Evolutionary conservation across 1,140 invertebrate species (phyloP).

Genomic region (Lithobius niger): DNA sequence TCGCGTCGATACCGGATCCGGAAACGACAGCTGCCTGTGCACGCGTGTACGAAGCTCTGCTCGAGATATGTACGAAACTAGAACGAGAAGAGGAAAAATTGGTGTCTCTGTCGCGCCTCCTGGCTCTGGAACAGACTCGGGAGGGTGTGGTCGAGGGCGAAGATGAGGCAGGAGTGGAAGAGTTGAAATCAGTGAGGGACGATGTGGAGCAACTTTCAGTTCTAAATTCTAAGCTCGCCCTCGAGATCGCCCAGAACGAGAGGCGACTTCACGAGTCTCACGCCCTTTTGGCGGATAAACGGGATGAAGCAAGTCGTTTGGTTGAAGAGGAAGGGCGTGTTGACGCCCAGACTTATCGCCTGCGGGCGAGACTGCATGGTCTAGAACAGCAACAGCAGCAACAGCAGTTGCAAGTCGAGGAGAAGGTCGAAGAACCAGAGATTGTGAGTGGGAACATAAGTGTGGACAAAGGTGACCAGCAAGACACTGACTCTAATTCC

Average conservation of each 20-base stretch:
- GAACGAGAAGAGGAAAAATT: not conserved
- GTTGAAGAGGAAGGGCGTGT: slow-evolving; percentile 20
- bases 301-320: slow-evolving; percentile 1
- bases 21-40: not conserved
- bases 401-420: slow-evolving; percentile 51
- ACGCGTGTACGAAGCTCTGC: not conserved
- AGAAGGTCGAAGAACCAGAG: slow-evolving; percentile 52
- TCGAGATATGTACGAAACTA: not conserved
- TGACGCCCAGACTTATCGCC: slow-evolving; percentile 16
- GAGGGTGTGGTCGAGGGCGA: no score
- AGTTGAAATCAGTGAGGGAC: slow-evolving; percentile 33
- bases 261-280: not conserved
- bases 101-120: not conserved
- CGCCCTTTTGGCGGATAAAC: slow-evolving; percentile 1
- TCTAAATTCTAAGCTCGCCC: slow-evolving; percentile 12
- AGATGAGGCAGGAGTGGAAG: slow-evolving; percentile 27
- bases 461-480: not conserved
- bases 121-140: not conserved
- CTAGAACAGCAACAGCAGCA: slow-evolving; percentile 38
- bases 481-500: slow-evolving; percentile 40
- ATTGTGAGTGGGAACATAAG: slow-evolving; percentile 51
- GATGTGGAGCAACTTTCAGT: slow-evolving; percentile 41
- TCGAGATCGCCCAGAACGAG: slow-evolving; percentile 3
- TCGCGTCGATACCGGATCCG: not conserved
- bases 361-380: not conserved